These are phyloP conservation scores for Amblyjoppa fuscipennis DNA, from an alignment of 2,888 invertebrate species.

Conservation along the genomic window DNA sequence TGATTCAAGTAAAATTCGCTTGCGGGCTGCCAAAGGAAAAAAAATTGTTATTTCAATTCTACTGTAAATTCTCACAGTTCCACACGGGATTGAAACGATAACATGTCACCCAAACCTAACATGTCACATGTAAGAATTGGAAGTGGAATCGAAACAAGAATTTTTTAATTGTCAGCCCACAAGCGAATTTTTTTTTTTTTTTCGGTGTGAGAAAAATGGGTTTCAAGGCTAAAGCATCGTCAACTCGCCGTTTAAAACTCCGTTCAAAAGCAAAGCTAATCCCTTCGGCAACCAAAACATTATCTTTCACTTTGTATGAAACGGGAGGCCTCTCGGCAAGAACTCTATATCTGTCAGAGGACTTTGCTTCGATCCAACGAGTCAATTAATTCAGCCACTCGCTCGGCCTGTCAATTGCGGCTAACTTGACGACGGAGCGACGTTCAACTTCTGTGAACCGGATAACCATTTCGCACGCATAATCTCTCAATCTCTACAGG, in stretches of 20 bases:
- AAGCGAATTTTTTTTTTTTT: too few species aligned
- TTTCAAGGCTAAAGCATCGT: neutral
- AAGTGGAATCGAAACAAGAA: too few species aligned
- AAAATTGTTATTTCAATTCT: too few species aligned
- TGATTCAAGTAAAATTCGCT: too few species aligned
- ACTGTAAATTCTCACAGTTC: too few species aligned
- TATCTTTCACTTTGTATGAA: neutral
- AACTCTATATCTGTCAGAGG: neutral
- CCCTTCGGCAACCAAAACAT: neutral
- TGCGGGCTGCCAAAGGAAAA: too few species aligned
- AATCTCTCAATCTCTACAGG: neutral
- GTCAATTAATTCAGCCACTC: slow-evolving; percentile 28
- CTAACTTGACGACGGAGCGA: neutral
- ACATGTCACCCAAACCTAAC: too few species aligned
- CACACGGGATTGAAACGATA: too few species aligned
- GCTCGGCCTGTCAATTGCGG: slow-evolving; percentile 1
- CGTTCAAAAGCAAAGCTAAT: neutral
- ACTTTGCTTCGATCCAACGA: slow-evolving; percentile 5
- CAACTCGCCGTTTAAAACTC: neutral
- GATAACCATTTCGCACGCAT: neutral
- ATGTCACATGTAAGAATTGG: too few species aligned
- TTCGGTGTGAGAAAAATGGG: neutral
- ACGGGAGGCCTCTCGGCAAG: neutral
- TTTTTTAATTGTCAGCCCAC: too few species aligned
- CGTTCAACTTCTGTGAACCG: neutral